phyloP scores from a whole-genome alignment of 2,113 vertebrate species.

The Laticauda colubrina region DNA sequence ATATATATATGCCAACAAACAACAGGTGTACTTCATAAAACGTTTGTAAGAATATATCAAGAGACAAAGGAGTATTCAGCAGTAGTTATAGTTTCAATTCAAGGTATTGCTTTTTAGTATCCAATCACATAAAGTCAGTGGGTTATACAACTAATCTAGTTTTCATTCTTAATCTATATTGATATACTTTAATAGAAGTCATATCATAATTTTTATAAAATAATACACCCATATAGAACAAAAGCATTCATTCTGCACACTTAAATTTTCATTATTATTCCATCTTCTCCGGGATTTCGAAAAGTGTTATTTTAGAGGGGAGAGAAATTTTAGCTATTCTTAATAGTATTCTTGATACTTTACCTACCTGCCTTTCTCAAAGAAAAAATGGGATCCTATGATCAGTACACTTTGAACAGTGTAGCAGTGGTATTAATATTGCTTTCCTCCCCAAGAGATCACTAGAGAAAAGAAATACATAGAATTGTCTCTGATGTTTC shows the following conservation, averaged over 20 bases:
- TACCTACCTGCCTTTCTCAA: background rate
- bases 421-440: background rate
- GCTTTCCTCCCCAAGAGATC: background rate
- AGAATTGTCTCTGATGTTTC: background rate
- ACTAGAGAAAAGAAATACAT: background rate
- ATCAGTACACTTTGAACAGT: background rate
- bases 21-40: background rate
- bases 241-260: background rate
- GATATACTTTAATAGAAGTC: slow-evolving; percentile 12
- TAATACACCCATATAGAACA: background rate
- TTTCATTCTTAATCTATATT: slow-evolving; percentile 9
- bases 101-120: background rate
- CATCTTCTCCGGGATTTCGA: background rate
- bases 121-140: slow-evolving; percentile 6
- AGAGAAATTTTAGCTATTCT: background rate
- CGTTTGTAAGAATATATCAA: background rate
- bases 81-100: background rate
- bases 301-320: background rate
- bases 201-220: background rate
- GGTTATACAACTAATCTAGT: background rate
- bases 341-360: background rate
- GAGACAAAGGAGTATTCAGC: background rate
- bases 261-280: background rate
- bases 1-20: background rate
- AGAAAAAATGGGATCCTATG: background rate